Evolutionary conservation across 2,113 vertebrate species (phyloP).

Genomic region (Platichthys flesus): DNA sequence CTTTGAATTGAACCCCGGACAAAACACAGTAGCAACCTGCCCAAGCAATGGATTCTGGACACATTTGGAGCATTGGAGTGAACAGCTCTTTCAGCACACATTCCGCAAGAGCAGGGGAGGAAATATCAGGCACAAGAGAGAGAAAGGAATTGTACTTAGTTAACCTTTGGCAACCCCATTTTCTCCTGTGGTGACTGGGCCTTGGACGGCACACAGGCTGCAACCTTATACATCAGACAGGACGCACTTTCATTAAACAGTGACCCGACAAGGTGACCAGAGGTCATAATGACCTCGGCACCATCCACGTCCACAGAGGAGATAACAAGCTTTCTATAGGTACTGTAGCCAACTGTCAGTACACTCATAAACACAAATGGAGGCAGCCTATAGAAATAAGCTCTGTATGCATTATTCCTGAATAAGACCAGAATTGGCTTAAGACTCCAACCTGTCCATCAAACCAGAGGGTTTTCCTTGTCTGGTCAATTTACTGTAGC

Average conservation of each 20-base stretch:
- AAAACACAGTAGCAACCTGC: background rate
- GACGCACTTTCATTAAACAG: constrained; percentile 70
- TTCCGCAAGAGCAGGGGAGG: constrained; percentile 41
- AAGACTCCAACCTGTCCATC: constrained; percentile 21
- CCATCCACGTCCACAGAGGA: constrained; percentile 26
- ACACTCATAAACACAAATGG: constrained; percentile 1
- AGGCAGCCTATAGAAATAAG: background rate
- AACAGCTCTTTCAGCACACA: constrained; percentile 24
- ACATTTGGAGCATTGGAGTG: background rate
- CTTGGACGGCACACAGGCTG: constrained; percentile 49
- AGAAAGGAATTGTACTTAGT: constrained; percentile 75
- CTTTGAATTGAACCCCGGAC: background rate
- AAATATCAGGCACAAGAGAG: constrained; percentile 44
- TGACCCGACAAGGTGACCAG: constrained; percentile 52
- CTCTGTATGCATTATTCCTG: constrained; percentile 8
- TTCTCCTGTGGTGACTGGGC: constrained; percentile 62
- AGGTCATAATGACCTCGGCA: constrained; percentile 27
- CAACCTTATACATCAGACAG: constrained; percentile 53
- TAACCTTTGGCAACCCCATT: constrained; percentile 77
- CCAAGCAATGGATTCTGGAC: background rate
- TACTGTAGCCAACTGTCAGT: constrained; percentile 12
- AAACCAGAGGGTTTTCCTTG: background rate
- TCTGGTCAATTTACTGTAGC: background rate
- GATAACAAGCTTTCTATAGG: constrained; percentile 30
- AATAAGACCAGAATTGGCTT: constrained; percentile 2